Evolutionary conservation across 2,888 invertebrate species (phyloP), one percentile per base, ranked within the genome.

Genomic region (Andrena bicolor): DNA sequence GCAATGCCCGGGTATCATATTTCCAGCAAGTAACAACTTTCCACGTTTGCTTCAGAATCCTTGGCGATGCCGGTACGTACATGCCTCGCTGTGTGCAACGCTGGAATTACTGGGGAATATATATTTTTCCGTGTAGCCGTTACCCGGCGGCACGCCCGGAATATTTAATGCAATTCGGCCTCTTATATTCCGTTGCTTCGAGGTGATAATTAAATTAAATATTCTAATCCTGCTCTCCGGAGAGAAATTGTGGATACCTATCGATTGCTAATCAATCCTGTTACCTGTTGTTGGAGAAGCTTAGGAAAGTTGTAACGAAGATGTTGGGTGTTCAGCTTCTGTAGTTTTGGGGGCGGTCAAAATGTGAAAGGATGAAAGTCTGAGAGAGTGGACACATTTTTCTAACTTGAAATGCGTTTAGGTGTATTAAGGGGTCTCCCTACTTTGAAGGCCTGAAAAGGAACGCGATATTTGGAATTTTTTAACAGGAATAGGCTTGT

Each of bases 11-110:
- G 74, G 76, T 76, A 79, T 74, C 82, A 60, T 71, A 82, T 85
- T 85, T 75, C 79, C 61, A 75, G 76, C 80, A 74, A 60, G 75
- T 75, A 77, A 82, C 75, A 82, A 85, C 79, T 85, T 82, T 82
- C 61, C 77, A 60, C 71, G 69, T 75, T 83, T 78, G 75, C 85
- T 70, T 78, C 79, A 51, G 60, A 53, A 82, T 74, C 70, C 74
- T 73, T 69, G 64, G 64, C 72, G 69, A 68, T 82, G 51, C 49
- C 48, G 41, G 65, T 63, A 69, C 70, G 41, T 41, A 41, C 41
- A 41, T 41, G 26, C 49, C 69, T 63, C 32, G 13, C 58, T 32
- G 49, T 28, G 60, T 32, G 56, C 26, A 71, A 53, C 68, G 23
- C 51, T 68, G 61, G 53, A 74, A 63, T 76, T 71, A 82, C 53